phyloP scores from a whole-genome alignment of 2,113 vertebrate genomes.

The Megaceryle maxima region DNA sequence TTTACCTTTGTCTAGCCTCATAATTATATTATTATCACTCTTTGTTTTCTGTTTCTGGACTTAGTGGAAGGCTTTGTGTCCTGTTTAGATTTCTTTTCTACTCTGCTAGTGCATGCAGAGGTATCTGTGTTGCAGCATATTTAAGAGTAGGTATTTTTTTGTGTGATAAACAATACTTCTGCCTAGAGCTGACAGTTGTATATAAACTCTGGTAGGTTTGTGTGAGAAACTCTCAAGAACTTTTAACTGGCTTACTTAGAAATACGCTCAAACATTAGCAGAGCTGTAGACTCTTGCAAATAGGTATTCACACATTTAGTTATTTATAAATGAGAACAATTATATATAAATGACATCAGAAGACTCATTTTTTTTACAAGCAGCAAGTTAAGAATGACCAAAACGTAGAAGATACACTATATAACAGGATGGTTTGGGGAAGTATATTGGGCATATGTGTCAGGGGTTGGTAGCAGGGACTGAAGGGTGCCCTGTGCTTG shows the following conservation, averaged over 20 bases:
- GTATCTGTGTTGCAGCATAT: not conserved
- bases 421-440: fast-evolving
- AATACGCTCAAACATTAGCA: not conserved
- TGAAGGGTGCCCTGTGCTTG: not conserved
- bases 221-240: not conserved
- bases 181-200: not conserved
- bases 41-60: not conserved
- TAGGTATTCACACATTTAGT: not conserved
- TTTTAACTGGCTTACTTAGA: not conserved
- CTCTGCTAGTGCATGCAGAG: not conserved
- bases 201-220: not conserved
- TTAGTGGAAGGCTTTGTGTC: not conserved
- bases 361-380: not conserved
- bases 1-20: not conserved
- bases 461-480: not conserved
- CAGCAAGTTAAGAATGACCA: not conserved
- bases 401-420: not conserved
- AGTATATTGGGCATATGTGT: fast-evolving
- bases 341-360: not conserved
- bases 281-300: not conserved
- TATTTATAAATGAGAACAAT: not conserved
- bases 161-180: not conserved
- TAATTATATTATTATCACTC: not conserved
- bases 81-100: not conserved
- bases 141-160: not conserved